phyloP scores from a whole-genome alignment of 2,797 vertebrate genomes.

The Antrozous pallidus region DNA sequence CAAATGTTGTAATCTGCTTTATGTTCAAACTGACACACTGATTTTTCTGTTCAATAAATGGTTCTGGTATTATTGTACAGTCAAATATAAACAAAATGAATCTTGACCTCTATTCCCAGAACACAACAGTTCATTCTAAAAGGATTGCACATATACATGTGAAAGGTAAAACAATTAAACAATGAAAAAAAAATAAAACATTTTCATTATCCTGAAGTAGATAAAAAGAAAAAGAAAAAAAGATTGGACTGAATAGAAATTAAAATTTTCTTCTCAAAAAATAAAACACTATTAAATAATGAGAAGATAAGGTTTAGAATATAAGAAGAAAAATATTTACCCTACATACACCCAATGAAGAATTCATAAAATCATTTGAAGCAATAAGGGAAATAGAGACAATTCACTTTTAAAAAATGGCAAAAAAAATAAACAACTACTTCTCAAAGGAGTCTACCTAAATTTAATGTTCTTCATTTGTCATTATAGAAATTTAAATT shows the following conservation, averaged over 20 bases:
- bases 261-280: background rate
- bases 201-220: background rate
- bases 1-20: background rate
- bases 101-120: background rate
- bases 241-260: background rate
- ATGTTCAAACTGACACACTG: background rate
- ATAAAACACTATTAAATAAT: background rate
- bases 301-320: background rate
- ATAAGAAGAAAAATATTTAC: background rate
- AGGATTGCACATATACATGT: background rate
- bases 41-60: background rate
- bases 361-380: background rate
- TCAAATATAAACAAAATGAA: background rate
- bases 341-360: background rate
- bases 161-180: background rate
- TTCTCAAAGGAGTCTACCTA: background rate
- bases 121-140: background rate
- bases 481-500: background rate
- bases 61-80: background rate
- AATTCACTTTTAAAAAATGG: background rate
- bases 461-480: background rate
- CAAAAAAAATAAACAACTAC: background rate
- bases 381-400: background rate
- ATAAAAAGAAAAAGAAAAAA: constrained; percentile 1
- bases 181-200: background rate